Evolutionary conservation across 1,140 invertebrate species (phyloP).

Genomic region (Helicoverpa zea): DNA sequence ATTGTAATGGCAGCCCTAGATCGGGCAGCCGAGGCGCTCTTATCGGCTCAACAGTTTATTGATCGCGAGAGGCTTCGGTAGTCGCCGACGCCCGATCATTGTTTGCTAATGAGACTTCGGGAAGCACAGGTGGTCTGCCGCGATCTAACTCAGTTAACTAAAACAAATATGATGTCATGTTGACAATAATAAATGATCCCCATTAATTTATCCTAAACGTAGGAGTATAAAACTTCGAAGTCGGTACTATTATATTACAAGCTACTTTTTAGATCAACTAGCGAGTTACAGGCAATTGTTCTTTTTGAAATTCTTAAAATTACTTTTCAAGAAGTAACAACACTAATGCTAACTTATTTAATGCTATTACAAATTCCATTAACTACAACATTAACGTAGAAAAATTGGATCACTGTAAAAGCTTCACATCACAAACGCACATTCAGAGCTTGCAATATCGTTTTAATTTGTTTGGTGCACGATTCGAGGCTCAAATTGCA

Average conservation of each 20-base stretch:
- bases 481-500: slow-evolving; percentile 23
- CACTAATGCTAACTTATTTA: slow-evolving; percentile 28
- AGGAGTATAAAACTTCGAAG: slow-evolving; percentile 13
- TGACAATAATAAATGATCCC: slow-evolving; percentile 56
- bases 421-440: slow-evolving; percentile 32
- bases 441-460: slow-evolving; percentile 33
- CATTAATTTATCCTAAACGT: slow-evolving; percentile 46
- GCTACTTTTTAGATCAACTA: slow-evolving; percentile 22
- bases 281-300: slow-evolving; percentile 40
- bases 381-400: slow-evolving; percentile 40
- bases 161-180: slow-evolving; percentile 76
- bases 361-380: slow-evolving; percentile 45
- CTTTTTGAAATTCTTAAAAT: slow-evolving; percentile 31
- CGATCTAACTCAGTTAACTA: slow-evolving; percentile 57
- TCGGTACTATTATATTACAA: slow-evolving; percentile 26
- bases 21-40: slow-evolving; percentile 46
- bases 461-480: slow-evolving; percentile 28
- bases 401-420: slow-evolving; percentile 27
- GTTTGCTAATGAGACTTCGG: slow-evolving; percentile 80
- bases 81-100: slow-evolving; percentile 70
- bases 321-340: slow-evolving; percentile 19
- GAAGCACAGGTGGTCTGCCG: slow-evolving; percentile 69
- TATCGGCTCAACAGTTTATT: slow-evolving; percentile 68
- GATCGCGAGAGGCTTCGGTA: slow-evolving; percentile 60
- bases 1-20: slow-evolving; percentile 35